Evolutionary conservation across 2,797 vertebrate genomes (phyloP).

Genomic region (Gymnoscopelus microlampas): DNA sequence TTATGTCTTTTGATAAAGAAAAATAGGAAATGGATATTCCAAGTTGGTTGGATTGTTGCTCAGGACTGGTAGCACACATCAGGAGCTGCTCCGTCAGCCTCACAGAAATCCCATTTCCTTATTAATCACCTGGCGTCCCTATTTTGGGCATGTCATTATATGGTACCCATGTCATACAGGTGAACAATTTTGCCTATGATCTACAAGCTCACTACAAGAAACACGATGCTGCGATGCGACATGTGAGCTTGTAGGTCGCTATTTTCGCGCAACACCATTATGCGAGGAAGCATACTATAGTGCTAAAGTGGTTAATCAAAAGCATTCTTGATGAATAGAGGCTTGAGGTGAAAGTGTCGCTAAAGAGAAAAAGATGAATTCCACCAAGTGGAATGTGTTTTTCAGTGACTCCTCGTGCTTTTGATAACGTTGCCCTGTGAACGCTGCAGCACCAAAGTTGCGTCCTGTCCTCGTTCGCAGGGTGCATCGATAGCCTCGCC

Average conservation of each 20-base stretch:
- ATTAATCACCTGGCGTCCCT: neutral
- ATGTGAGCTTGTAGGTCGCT: too few relatives aligned
- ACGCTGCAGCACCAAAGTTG: neutral
- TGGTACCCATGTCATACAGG: too few relatives aligned
- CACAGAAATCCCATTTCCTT: neutral
- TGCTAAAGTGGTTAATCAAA: too few relatives aligned
- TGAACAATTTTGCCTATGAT: too few relatives aligned
- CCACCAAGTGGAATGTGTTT: neutral
- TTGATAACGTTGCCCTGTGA: neutral
- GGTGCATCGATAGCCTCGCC: slow-evolving; percentile 20
- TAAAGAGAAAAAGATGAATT: neutral
- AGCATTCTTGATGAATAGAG: too few relatives aligned
- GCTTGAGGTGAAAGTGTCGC: too few relatives aligned
- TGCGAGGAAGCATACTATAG: too few relatives aligned
- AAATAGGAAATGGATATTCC: neutral
- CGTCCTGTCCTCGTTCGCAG: slow-evolving; percentile 23
- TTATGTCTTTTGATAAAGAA: neutral
- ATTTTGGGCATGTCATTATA: too few relatives aligned
- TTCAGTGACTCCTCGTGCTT: neutral
- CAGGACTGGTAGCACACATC: neutral
- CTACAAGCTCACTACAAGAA: too few relatives aligned
- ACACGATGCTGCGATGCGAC: too few relatives aligned
- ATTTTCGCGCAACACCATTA: too few relatives aligned
- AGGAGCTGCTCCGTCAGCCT: neutral
- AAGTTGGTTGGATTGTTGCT: neutral